Evolutionary conservation across 2,888 invertebrate species (phyloP).

Genomic region (Oscheius myriophilus): DNA sequence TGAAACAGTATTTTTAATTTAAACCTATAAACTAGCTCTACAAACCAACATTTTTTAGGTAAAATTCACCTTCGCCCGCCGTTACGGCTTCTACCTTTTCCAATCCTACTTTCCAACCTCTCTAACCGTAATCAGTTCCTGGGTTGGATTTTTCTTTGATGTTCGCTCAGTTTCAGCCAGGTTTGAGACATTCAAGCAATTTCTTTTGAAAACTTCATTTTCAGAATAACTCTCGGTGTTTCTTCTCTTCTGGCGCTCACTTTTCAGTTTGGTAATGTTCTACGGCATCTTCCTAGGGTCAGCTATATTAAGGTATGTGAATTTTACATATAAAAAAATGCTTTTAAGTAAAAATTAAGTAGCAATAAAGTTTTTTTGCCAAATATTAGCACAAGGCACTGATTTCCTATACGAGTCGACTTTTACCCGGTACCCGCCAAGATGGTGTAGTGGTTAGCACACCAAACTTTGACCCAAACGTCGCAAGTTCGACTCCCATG

Average conservation of each 20-base stretch:
- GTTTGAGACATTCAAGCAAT: no score
- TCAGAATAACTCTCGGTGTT: slow-evolving; percentile 69
- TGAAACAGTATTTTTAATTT: no score
- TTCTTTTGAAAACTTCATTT: no score
- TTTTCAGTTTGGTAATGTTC: slow-evolving; percentile 70
- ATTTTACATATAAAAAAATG: background rate
- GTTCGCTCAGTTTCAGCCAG: slow-evolving; percentile 70
- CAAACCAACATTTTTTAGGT: no score
- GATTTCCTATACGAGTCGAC: background rate
- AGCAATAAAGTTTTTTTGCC: background rate
- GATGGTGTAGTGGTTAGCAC: no score
- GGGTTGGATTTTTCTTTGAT: slow-evolving; percentile 71
- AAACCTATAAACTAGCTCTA: no score
- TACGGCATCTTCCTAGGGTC: slow-evolving; percentile 70
- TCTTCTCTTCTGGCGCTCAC: slow-evolving; percentile 69
- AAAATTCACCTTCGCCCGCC: slow-evolving; percentile 69
- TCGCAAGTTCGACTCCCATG: no score
- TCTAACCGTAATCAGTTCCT: slow-evolving; percentile 66
- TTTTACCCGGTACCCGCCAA: background rate
- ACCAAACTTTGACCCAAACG: no score
- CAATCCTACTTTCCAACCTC: slow-evolving; percentile 70
- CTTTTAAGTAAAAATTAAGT: background rate
- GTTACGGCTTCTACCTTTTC: slow-evolving; percentile 71
- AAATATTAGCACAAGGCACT: background rate
- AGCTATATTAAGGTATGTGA: slow-evolving; percentile 68